Evolutionary conservation across 2,113 vertebrate species (phyloP), one percentile per base, ranked within the genome.

Genomic region (Sialia sialis): DNA sequence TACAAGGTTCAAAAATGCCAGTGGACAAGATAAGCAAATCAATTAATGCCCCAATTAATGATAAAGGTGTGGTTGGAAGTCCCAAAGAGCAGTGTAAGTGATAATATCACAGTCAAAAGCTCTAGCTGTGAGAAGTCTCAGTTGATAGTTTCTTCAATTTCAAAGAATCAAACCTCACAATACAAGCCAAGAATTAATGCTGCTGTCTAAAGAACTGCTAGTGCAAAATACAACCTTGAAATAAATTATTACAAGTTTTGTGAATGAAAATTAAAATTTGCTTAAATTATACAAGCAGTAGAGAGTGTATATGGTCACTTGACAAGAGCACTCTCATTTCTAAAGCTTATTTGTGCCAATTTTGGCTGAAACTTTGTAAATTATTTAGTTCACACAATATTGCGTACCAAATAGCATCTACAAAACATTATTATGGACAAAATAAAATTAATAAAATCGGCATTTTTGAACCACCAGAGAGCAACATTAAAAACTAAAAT

Each of bases 121-220:
- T 43, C n/a, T 69, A 52, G 49, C 34, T 73, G 41, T 66, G 62
- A 56, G 27, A 91, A 79, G 41, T 73, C 58, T 91, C 46, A 30
- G 67, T 73, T 90, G 70, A 76, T 19, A 58, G 67, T 41, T 83
- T 91, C 90, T 85, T 93, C 66, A 55, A 18, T 91, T 85, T 96
- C 75, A 93, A 93, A 94, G 70, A 85, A 66, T 44, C 22, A 73
- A 79, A 87, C 17, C 22, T 87, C 69, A 89, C 91, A 95, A 66
- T 23, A 81, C 39, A 72, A 87, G 87, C 23, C 27, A 84, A 72
- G 67, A 85, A 76, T 39, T 69, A 93, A 87, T 44, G 54, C 44
- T 85, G 29, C 32, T 2, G 5, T 64, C 30, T 78, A n/a, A 58
- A 91, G 56, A 87, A 66, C 14, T 73, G 49, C 38, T 88, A 22